phyloP scores from a whole-genome alignment of 1,140 invertebrate species.

The Drosophila pseudoobscura region DNA sequence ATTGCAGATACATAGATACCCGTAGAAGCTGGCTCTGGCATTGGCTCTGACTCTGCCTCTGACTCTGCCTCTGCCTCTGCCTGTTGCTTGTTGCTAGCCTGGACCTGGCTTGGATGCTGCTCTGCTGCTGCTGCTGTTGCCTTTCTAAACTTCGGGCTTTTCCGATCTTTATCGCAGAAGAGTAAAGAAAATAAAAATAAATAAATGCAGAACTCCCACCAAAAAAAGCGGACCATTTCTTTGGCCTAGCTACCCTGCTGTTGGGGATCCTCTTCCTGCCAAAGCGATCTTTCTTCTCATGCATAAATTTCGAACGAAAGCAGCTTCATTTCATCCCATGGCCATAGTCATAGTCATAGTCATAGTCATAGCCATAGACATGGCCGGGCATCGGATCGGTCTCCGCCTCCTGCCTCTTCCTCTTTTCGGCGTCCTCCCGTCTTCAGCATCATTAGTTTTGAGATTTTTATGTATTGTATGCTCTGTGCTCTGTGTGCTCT shows the following conservation, averaged over 20 bases:
- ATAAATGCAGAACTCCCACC: conserved; percentile 50
- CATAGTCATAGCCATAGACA: background rate
- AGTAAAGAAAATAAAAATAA: conserved; percentile 29
- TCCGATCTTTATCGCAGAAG: conserved; percentile 71
- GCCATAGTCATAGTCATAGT: too few species aligned
- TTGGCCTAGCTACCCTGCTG: conserved; percentile 50
- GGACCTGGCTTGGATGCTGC: conserved; percentile 46
- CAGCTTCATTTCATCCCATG: conserved; percentile 17
- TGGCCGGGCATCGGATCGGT: conserved; percentile 3
- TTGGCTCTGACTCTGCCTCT: background rate
- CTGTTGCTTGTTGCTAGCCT: conserved; percentile 29
- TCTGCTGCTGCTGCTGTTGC: conserved; percentile 39
- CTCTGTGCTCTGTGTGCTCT: background rate
- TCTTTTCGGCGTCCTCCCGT: conserved; percentile 7
- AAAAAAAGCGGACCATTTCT: conserved; percentile 65
- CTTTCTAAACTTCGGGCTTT: conserved; percentile 77
- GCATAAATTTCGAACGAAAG: conserved; percentile 73
- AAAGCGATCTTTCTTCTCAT: conserved; percentile 70
- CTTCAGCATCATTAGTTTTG: conserved; percentile 71
- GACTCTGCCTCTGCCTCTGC: background rate
- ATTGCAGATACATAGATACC: conserved; percentile 71
- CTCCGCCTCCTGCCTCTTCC: conserved; percentile 19
- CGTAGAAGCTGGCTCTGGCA: conserved; percentile 20
- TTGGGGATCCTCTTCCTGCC: conserved; percentile 4
- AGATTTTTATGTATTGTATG: conserved; percentile 61